These are phyloP conservation scores for Aspidapion aeneum DNA, from an alignment of 2,888 invertebrate genomes.

Conservation along the genomic window DNA sequence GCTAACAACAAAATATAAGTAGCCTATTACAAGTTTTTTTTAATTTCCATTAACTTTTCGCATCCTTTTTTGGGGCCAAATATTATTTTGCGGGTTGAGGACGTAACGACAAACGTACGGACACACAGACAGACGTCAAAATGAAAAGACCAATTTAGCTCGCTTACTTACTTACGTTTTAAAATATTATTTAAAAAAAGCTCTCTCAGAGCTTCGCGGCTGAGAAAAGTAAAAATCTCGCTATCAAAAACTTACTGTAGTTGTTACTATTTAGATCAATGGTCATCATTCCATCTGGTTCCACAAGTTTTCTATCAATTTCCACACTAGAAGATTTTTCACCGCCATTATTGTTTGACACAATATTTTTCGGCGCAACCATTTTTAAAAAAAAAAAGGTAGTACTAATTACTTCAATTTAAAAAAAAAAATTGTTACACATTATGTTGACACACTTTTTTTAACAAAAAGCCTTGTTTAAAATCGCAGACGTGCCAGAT, in stretches of 20 bases:
- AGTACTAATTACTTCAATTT: background rate
- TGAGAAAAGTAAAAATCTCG: too few relatives aligned
- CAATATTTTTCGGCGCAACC: constrained; percentile 24
- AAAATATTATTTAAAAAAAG: too few relatives aligned
- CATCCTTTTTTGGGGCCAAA: too few relatives aligned
- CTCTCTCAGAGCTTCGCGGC: too few relatives aligned
- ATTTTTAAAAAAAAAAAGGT: constrained; percentile 13
- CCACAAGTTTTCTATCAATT: constrained; percentile 32
- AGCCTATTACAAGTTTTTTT: too few relatives aligned
- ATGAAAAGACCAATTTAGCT: too few relatives aligned
- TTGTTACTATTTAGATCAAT: constrained; percentile 37
- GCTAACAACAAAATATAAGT: too few relatives aligned
- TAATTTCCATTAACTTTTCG: too few relatives aligned
- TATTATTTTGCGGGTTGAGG: too few relatives aligned
- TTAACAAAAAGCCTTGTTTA: background rate
- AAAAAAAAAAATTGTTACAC: background rate
- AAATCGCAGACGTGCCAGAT: background rate
- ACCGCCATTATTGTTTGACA: constrained; percentile 13
- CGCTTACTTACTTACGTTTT: too few relatives aligned
- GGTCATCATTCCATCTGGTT: constrained; percentile 42
- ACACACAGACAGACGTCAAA: too few relatives aligned
- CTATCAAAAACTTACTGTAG: constrained; percentile 3
- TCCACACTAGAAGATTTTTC: constrained; percentile 13
- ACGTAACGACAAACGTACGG: too few relatives aligned
- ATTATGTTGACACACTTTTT: background rate